Evolutionary conservation across 2,797 vertebrate species (phyloP).

Genomic region (Octomys mimax): DNA sequence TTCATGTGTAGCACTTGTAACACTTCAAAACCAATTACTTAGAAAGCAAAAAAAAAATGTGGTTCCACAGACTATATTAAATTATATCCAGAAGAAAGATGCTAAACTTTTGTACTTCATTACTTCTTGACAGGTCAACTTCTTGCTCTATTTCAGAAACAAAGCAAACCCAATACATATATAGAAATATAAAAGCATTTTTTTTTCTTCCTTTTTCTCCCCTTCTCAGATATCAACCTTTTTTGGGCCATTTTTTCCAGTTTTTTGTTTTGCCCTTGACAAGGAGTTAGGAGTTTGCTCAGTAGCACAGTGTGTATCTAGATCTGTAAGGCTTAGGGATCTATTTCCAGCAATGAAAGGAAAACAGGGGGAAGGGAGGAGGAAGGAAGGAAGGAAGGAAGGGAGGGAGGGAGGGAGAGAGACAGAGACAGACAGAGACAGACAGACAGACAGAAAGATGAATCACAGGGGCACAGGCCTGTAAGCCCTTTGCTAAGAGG

Average conservation of each 20-base stretch:
- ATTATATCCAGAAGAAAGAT: background rate
- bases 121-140: background rate
- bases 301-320: background rate
- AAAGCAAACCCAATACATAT: background rate
- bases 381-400: background rate
- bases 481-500: background rate
- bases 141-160: slow-evolving; percentile 27
- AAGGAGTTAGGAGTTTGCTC: background rate
- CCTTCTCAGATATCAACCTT: background rate
- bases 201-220: background rate
- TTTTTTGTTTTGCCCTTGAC: slow-evolving; percentile 83
- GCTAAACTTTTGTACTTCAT: background rate
- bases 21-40: slow-evolving; percentile 21
- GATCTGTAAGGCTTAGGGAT: background rate
- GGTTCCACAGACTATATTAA: slow-evolving; percentile 5
- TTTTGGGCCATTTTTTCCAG: slow-evolving; percentile 57
- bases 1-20: background rate
- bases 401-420: background rate
- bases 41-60: background rate
- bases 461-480: background rate
- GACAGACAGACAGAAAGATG: rapidly evolving
- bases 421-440: background rate
- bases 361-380: too few species aligned
- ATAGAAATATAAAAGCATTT: background rate
- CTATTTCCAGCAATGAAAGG: background rate